These are phyloP conservation scores for Tenthredo livida DNA, from an alignment of 2,888 invertebrate genomes.

Conservation along the genomic window DNA sequence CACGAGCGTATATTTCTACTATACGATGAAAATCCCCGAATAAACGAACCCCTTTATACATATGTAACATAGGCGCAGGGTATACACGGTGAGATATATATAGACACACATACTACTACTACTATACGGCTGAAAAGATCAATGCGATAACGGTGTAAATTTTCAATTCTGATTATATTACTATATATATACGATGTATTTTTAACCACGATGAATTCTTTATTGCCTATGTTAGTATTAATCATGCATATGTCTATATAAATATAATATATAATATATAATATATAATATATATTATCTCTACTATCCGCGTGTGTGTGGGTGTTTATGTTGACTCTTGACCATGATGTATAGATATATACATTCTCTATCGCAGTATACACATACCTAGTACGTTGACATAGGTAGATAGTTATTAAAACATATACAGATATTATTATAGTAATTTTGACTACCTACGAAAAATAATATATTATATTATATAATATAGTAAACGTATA, in stretches of 20 bases:
- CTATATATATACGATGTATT: not conserved
- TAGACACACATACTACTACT: not conserved
- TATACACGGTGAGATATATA: not conserved
- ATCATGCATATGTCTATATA: not conserved
- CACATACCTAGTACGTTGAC: too few relatives aligned
- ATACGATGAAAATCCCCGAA: not conserved
- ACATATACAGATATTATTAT: too few relatives aligned
- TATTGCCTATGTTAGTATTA: slow-evolving; percentile 1
- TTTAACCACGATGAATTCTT: slow-evolving; percentile 27
- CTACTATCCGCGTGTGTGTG: too few relatives aligned
- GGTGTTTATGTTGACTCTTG: too few relatives aligned
- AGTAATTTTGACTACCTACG: too few relatives aligned
- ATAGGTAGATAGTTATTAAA: too few relatives aligned
- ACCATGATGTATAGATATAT: too few relatives aligned
- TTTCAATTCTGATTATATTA: slow-evolving; percentile 37
- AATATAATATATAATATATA: too few relatives aligned
- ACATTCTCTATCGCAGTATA: too few relatives aligned
- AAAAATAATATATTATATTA: not conserved
- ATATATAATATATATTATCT: not conserved
- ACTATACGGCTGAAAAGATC: slow-evolving; percentile 4
- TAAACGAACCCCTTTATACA: slow-evolving; percentile 25
- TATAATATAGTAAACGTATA: not conserved
- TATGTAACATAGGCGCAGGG: not conserved
- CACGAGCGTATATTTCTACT: not conserved
- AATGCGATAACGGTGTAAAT: slow-evolving; percentile 35